Conservation (phyloP, 2,797 vertebrate species). For the Acanthurus lineatus region DNA sequence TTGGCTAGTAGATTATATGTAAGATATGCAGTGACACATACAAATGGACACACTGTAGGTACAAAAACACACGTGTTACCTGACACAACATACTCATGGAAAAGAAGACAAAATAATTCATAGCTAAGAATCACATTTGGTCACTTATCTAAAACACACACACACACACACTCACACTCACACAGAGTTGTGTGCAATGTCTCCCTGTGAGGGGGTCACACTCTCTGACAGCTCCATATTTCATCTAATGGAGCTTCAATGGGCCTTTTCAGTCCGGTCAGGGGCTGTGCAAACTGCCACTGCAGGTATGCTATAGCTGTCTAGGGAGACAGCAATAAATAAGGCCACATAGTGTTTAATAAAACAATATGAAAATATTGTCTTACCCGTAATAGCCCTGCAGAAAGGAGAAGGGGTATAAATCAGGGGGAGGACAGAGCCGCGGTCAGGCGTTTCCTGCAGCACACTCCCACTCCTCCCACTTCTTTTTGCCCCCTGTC, state of each 20-base stretch:
- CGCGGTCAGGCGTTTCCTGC: slow-evolving; percentile 55
- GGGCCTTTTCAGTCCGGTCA: slow-evolving; percentile 70
- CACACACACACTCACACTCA: not conserved
- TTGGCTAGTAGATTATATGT: not conserved
- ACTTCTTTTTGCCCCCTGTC: slow-evolving; percentile 29
- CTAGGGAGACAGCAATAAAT: slow-evolving; percentile 75
- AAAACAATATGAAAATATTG: slow-evolving; percentile 82
- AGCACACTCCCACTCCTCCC: slow-evolving; percentile 35
- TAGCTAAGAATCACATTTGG: slow-evolving; percentile 27
- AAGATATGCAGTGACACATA: not conserved
- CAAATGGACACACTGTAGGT: not conserved
- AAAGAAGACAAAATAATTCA: slow-evolving; percentile 29
- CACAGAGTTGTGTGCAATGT: slow-evolving; percentile 3
- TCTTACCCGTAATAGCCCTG: slow-evolving; percentile 70
- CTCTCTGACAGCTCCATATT: slow-evolving; percentile 64
- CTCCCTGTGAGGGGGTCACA: slow-evolving; percentile 21
- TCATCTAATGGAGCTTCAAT: slow-evolving; percentile 64
- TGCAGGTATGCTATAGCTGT: slow-evolving; percentile 51
- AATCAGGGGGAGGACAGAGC: slow-evolving; percentile 57
- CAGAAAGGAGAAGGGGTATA: slow-evolving; percentile 65
- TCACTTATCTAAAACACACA: slow-evolving; percentile 29
- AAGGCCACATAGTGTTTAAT: slow-evolving; percentile 79
- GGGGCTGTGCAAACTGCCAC: slow-evolving; percentile 59
- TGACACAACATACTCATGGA: slow-evolving; percentile 29
- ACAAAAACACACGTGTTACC: slow-evolving; percentile 21